Evolutionary conservation across 1,140 invertebrate genomes (phyloP), one percentile per base, ranked within the genome.

Genomic region (Rhyzopertha dominica): DNA sequence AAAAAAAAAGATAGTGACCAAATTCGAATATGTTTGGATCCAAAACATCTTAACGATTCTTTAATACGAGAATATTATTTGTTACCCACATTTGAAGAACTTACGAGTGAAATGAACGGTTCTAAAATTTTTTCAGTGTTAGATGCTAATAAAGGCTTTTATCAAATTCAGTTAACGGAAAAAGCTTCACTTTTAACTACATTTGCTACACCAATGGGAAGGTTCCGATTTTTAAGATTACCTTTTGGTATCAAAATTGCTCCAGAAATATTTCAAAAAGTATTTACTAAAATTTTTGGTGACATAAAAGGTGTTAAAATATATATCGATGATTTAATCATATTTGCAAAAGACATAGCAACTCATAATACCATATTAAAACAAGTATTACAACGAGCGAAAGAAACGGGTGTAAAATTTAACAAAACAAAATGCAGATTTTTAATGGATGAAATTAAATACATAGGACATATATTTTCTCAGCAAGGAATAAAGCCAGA

Each of bases 161-260:
- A 64, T 61, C 64, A 71, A 43, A 56, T 73, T 22, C 50, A 56
- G 28, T 59, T 76, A 18, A 47, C 52, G 31, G 46, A 67, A 22
- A 49, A 66, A 28, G 64, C 58, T 47, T 53, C 52, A 19, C 42
- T 61, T 34, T 44, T 72, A 4, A 63, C 60, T 17, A 74, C 74
- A 19, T 73, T 73, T 54, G 67, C 51, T 23, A 70, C 70, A 14
- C 68, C 68, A 4, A 71, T 68, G 61, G 70, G 66, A 1, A 47
- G 65, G 34, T 73, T 58, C 49, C 50, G 51, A 35, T 68, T 63
- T 48, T 50, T 49, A 34, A 45, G 69, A 20, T 38, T 70, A 10
- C 62, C 63, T 5, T 63, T 63, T 51, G 68, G 63, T 2, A 53
- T 69, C 14, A 31, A 29, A 4, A 29, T 16, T 3, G 49, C 56